Base-by-base conservation (phyloP, 2,888 invertebrate genomes). In the Brenthis hecate region DNA sequence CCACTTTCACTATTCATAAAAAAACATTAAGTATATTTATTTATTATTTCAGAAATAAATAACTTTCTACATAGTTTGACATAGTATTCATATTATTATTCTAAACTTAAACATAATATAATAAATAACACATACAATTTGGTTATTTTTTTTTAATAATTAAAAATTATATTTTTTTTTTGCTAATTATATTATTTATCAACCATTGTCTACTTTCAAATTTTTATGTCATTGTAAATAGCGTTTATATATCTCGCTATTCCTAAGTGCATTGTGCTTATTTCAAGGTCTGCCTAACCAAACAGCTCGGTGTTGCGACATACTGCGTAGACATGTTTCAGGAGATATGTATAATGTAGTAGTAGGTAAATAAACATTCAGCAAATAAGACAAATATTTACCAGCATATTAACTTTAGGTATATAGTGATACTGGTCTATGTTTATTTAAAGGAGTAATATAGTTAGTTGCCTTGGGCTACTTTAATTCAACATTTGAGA, bases 201-300 rank as follows among this genome's bases (percentile, higher is more conserved):
- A 60, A 28, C 13, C 5, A 60, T 60, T n/a, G n/a, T n/a, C 28
- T 50, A 6, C 50, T 60, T 50, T 60, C 4, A 60, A 11, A 11
- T 8, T 56, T 56, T 56, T 36, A 16, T 50, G 50, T 50, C 48
- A 60, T 50, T 50, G 60, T 28, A 13, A 48, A 50, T 50, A 16
- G 6, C 2, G 36, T 50, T 19, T 16, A 16, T 60, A 60, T 60
- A 50, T 43, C 2, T 43, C 32, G 50, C 60, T 60, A 50, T 50
- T 23, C 50, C 53, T 50, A 66, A 66, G 61, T 61, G 55, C 56
- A 61, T 66, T 66, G 66, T 61, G 61, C 66, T 56, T 54, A 48
- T 61, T 61, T 61, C 61, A 66, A 66, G 66, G 66, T 61, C 28
- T 28, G 14, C 57, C 57, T 66, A 32, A 50, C 61, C 36, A 50